Conservation (phyloP, 2,888 invertebrate species). For the Morinoia aosen region DNA sequence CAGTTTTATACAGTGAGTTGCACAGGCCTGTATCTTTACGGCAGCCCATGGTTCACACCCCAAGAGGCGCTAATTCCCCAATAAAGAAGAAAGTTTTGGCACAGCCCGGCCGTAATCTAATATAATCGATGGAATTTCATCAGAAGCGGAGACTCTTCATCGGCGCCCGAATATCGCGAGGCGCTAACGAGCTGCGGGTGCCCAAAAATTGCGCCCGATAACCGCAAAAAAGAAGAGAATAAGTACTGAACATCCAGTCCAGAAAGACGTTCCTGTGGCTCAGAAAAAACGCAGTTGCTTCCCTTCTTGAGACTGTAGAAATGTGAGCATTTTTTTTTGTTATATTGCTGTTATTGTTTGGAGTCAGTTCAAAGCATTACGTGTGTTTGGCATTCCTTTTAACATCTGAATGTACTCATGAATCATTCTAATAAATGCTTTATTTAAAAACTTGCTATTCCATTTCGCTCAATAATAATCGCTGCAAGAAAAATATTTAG, state of each 20-base stretch:
- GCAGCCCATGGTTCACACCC: constrained; percentile 39
- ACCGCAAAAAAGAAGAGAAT: neutral
- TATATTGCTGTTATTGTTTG: neutral
- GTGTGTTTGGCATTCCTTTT: neutral
- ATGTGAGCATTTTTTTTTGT: neutral
- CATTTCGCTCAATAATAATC: no score
- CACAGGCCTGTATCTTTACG: constrained; percentile 28
- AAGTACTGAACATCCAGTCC: neutral
- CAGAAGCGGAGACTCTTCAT: constrained; percentile 5
- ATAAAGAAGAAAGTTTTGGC: constrained; percentile 50
- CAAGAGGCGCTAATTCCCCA: constrained; percentile 46
- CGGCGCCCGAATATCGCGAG: neutral
- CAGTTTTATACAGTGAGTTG: neutral
- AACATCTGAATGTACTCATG: neutral
- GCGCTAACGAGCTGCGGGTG: constrained; percentile 6
- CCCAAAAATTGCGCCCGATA: neutral
- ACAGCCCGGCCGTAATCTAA: constrained; percentile 42
- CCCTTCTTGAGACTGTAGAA: neutral
- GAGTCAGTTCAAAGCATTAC: neutral
- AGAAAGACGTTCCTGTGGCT: neutral
- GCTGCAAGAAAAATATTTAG: no score
- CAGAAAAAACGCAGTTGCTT: neutral
- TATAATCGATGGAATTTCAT: constrained; percentile 52
- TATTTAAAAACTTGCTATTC: neutral
- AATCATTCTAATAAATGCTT: neutral